Evolutionary conservation across 2,888 invertebrate genomes (phyloP).

Genomic region (Scaptomyza cyrtandrae): DNA sequence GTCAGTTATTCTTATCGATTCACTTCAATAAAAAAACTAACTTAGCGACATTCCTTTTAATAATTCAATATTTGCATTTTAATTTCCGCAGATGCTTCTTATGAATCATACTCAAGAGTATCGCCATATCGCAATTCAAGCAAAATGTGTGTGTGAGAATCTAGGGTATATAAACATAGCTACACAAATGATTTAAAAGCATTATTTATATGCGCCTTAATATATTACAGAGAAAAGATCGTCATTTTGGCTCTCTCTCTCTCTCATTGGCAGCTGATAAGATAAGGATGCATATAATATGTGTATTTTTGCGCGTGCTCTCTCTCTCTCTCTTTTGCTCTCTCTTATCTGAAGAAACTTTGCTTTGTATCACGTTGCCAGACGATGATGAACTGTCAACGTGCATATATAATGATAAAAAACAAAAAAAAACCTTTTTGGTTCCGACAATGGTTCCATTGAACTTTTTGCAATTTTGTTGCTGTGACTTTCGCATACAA

Average conservation of each 20-base stretch:
- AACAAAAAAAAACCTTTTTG: constrained; percentile 22
- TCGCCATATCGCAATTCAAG: constrained; percentile 32
- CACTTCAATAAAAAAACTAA: not conserved
- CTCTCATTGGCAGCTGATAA: constrained; percentile 48
- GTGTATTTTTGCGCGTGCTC: constrained; percentile 14
- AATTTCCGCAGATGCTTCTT: constrained; percentile 43
- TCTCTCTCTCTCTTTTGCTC: constrained; percentile 5
- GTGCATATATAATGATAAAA: no score
- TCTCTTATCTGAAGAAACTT: constrained; percentile 14
- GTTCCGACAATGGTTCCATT: constrained; percentile 14
- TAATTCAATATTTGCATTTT: constrained; percentile 51
- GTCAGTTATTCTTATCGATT: constrained; percentile 5
- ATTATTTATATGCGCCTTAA: not conserved
- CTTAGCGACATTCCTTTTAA: constrained; percentile 1
- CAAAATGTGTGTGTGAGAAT: not conserved
- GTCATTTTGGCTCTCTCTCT: not conserved
- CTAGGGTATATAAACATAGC: not conserved
- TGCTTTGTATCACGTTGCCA: constrained; percentile 30
- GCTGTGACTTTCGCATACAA: constrained; percentile 1
- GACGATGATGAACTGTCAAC: constrained; percentile 22
- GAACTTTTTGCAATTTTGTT: constrained; percentile 31
- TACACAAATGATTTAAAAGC: not conserved
- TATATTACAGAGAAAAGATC: not conserved
- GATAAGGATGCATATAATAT: constrained; percentile 23
- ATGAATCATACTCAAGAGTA: constrained; percentile 50